A percentile compares a stretch with the other conserved stretches of the same genome.
Conservation (phyloP, 2,113 vertebrate species). For the Plecturocebus donacophilus region DNA sequence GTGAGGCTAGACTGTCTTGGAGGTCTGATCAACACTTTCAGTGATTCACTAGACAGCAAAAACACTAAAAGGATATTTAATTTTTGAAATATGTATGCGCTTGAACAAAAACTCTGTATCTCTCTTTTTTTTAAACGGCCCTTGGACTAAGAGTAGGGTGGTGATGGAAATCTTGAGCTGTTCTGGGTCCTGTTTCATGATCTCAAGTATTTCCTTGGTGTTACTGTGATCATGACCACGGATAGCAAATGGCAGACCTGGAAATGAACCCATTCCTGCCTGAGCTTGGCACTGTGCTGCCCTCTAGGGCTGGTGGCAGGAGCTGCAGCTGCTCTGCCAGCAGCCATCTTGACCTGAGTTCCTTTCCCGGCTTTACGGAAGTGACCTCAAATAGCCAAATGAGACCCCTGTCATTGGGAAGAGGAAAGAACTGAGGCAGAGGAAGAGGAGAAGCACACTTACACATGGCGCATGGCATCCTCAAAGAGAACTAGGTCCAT, state of each 20-base stretch:
- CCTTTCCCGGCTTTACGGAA: background rate
- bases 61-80: background rate
- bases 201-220: background rate
- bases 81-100: background rate
- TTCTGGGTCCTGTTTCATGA: background rate
- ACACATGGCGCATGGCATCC: slow-evolving; percentile 96
- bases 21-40: background rate
- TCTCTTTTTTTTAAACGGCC: background rate
- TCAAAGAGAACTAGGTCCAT: slow-evolving; percentile 96
- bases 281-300: background rate
- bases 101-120: background rate
- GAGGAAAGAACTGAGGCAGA: background rate
- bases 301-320: background rate
- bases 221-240: background rate
- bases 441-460: slow-evolving; percentile 75
- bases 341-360: background rate
- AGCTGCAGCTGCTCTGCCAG: too few relatives aligned
- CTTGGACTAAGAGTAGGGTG: background rate
- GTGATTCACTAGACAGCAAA: background rate
- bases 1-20: background rate
- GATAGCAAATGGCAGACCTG: background rate
- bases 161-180: background rate
- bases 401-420: background rate
- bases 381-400: background rate
- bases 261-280: background rate